phyloP scores from a whole-genome alignment of 2,888 invertebrate species.

The Pristionchus arcanus region DNA sequence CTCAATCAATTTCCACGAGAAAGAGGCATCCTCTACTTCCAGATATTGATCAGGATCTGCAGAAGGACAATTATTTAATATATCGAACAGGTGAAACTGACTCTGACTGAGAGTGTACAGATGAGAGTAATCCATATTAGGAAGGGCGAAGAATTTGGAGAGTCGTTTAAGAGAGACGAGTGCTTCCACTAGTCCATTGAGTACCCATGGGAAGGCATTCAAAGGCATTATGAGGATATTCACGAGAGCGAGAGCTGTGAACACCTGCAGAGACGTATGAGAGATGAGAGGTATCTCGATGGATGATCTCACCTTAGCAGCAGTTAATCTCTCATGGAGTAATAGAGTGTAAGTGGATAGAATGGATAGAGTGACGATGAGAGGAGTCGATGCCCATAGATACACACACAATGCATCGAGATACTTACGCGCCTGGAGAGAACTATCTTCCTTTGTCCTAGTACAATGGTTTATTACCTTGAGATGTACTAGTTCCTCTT shows the following conservation, averaged over 20 bases:
- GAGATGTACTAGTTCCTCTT: slow-evolving; percentile 70
- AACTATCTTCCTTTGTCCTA: not conserved
- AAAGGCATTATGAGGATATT: slow-evolving; percentile 96
- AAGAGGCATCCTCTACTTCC: slow-evolving; percentile 56
- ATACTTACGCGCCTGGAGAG: slow-evolving; percentile 87
- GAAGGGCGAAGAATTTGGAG: slow-evolving; percentile 70
- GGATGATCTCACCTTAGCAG: slow-evolving; percentile 86
- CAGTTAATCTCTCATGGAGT: slow-evolving; percentile 87
- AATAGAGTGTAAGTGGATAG: slow-evolving; percentile 81
- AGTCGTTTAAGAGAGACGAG: slow-evolving; percentile 87
- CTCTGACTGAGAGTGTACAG: slow-evolving; percentile 82
- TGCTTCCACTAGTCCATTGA: slow-evolving; percentile 95
- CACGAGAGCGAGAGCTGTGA: slow-evolving; percentile 94
- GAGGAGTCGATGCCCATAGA: slow-evolving; percentile 98
- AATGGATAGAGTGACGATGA: slow-evolving; percentile 83
- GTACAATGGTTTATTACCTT: slow-evolving; percentile 27
- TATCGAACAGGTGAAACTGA: not conserved
- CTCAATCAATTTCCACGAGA: slow-evolving; percentile 58
- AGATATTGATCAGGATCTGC: slow-evolving; percentile 57
- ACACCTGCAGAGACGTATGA: slow-evolving; percentile 83
- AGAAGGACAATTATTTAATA: not conserved
- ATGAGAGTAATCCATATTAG: slow-evolving; percentile 83
- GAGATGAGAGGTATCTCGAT: not conserved
- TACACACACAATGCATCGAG: slow-evolving; percentile 96
- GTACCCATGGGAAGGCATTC: slow-evolving; percentile 98